Percentiles rank a stretch among this genome's conserved stretches.
These are phyloP conservation scores for Hydrozoanthus tunicans DNA, from an alignment of 64 coral and sea anemone species.

Conservation along the genomic window DNA sequence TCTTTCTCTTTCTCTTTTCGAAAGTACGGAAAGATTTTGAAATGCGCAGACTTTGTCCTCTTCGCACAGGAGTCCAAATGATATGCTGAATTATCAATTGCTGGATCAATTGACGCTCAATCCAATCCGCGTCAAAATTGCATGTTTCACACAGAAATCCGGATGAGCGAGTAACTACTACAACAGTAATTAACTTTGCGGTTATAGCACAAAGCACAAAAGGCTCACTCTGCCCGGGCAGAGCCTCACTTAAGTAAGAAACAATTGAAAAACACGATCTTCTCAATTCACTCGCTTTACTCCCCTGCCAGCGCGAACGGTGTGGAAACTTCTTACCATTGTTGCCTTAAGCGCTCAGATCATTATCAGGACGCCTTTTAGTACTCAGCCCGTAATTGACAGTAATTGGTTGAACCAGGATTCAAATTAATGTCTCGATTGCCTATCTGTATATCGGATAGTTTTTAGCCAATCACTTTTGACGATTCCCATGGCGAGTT, in stretches of 20 bases:
- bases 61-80: neutral
- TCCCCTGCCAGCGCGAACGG: neutral
- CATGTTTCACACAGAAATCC: conserved; percentile 45
- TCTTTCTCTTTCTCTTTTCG: neutral
- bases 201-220: conserved; percentile 34
- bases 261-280: neutral
- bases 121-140: conserved; percentile 56
- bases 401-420: conserved; percentile 29
- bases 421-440: conserved; percentile 42
- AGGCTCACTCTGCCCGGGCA: conserved; percentile 19
- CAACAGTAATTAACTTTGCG: neutral
- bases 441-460: conserved; percentile 15
- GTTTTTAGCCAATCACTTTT: conserved; percentile 17
- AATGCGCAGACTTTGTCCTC: neutral
- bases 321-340: neutral
- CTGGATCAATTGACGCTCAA: conserved; percentile 45
- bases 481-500: neutral
- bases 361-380: conserved; percentile 13
- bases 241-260: neutral
- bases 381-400: conserved; percentile 33
- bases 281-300: neutral
- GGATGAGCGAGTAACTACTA: conserved; percentile 11
- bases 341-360: conserved; percentile 24
- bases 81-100: neutral
- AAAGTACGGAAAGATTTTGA: neutral